Base-by-base conservation (phyloP, 2,797 vertebrate genomes). In the Chelmon rostratus region DNA sequence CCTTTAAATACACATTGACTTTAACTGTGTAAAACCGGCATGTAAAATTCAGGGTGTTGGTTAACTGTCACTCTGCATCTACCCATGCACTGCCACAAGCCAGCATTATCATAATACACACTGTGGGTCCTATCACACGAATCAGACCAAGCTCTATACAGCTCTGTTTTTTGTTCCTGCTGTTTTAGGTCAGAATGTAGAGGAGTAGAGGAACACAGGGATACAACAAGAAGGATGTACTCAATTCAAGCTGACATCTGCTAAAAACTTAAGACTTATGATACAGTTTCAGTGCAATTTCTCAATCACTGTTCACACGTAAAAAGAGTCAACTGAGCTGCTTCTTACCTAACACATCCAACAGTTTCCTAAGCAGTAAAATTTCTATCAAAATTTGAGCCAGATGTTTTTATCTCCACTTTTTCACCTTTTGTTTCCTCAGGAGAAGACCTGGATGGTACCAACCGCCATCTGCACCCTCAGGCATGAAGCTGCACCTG, bases 401-500 rank as follows among this genome's bases (percentile, higher is more conserved):
- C 6, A 47, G 5, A 38, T 42, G 6, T 31, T 61, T 28, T 38
- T 15, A 5, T 18, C 49, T 40, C 35, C 6, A 58, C 3, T 16
- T 73, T 35, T 78, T 64, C 83, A 90, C 85, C 85, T 89, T 86
- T 82, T 61, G 23, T 68, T 78, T 83, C 66, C 73, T 81, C 73
- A 83, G 40, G 63, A 59, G 58, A 35, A 54, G n/a, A 75, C 61
- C 42, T 44, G 37, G 76, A 73, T 44, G 37, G 25, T 28, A 49
- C 38, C 59, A 42, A 56, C 40, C 65, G 61, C 40, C 82, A 84
- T 85, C 49, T 81, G 68, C 58, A 62, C 1, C 61, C 38, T 76
- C 58, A 82, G 77, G 28, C 58, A 75, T 76, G 46, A 88, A 82
- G 62, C 28, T 79, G 28, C 59, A 77, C 28, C 76, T 53, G 56